A percentile compares a stretch with the other conserved stretches of the same genome.
Conservation (phyloP, 2,888 invertebrate genomes). For the Eristalis intricaria region DNA sequence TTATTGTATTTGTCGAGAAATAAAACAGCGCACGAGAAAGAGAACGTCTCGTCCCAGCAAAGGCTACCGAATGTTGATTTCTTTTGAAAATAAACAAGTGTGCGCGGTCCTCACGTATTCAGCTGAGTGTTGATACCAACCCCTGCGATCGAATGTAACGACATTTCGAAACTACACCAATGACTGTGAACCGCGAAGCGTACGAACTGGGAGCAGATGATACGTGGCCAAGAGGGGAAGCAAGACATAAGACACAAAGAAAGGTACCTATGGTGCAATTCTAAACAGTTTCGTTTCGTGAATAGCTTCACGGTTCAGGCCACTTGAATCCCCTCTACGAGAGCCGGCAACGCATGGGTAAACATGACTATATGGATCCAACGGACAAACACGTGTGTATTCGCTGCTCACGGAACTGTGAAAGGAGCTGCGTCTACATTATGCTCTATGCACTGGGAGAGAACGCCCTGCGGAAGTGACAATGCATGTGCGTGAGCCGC, state of each 20-base stretch:
- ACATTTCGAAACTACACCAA: background rate
- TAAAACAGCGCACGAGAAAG: background rate
- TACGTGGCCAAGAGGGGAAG: background rate
- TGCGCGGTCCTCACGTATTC: background rate
- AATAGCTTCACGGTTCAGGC: background rate
- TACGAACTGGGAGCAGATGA: background rate
- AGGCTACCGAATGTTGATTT: background rate
- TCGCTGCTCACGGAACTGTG: background rate
- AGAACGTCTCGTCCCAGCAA: too few relatives aligned
- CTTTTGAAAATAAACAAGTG: background rate
- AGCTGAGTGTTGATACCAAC: background rate
- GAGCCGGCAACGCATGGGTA: background rate
- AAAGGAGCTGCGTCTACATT: background rate
- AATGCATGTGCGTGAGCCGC: background rate
- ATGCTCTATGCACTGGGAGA: background rate
- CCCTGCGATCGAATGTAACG: background rate
- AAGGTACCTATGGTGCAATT: background rate
- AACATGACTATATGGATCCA: conserved; percentile 1
- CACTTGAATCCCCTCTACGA: background rate
- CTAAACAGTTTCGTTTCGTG: background rate
- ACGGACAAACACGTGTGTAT: background rate
- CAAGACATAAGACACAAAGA: background rate
- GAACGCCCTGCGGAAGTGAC: background rate
- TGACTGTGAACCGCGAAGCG: background rate
- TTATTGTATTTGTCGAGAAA: background rate